Percentiles rank a stretch among this genome's conserved stretches.
Evolutionary conservation across 1,140 invertebrate genomes (phyloP).

Genomic region (Drosophila persimilis): DNA sequence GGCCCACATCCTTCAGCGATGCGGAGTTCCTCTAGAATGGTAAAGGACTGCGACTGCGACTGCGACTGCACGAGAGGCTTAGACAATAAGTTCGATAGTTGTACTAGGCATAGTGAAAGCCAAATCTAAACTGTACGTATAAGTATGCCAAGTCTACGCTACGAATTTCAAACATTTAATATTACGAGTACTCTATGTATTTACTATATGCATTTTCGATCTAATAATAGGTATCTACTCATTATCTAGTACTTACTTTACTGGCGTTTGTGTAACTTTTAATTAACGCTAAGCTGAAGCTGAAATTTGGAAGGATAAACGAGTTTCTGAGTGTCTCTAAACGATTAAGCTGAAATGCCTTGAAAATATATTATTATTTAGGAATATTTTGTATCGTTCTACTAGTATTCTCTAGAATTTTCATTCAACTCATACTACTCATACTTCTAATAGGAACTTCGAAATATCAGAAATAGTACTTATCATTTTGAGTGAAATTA

Average conservation of each 20-base stretch:
- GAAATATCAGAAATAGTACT: no score
- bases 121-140: slow-evolving; percentile 32
- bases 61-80: slow-evolving; percentile 52
- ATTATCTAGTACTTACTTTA: slow-evolving; percentile 17
- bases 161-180: slow-evolving; percentile 58
- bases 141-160: slow-evolving; percentile 42
- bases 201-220: neutral
- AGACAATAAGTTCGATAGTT: slow-evolving; percentile 71
- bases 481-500: no score
- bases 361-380: no score
- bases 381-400: no score
- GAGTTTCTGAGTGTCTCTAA: neutral
- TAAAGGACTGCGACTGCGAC: neutral
- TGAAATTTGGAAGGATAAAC: no score
- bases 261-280: slow-evolving; percentile 27
- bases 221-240: slow-evolving; percentile 47
- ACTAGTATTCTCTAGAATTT: no score
- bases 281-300: slow-evolving; percentile 8
- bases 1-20: slow-evolving; percentile 69
- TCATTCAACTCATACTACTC: no score
- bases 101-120: slow-evolving; percentile 39
- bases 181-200: no score
- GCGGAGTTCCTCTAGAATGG: slow-evolving; percentile 60
- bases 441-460: no score
- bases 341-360: neutral